Evolutionary conservation across 1,140 invertebrate genomes (phyloP).

Genomic region (Drosophila bocqueti): DNA sequence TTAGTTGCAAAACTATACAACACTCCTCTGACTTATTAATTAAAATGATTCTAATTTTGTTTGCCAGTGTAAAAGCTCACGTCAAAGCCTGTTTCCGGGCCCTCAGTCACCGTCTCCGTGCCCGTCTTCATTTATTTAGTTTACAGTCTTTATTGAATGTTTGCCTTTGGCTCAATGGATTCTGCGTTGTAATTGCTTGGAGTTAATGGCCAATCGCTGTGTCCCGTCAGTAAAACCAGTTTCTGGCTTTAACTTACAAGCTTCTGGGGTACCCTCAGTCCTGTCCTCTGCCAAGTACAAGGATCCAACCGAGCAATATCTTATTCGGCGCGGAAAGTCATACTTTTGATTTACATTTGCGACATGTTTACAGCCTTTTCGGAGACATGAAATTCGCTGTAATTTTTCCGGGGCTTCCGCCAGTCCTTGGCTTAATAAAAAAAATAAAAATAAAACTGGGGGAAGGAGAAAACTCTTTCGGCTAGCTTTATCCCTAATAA

Average conservation of each 20-base stretch:
- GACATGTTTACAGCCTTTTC: conserved; percentile 57
- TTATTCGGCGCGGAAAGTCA: conserved; percentile 6
- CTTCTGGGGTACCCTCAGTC: not conserved
- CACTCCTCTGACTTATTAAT: not conserved
- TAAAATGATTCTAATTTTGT: not conserved
- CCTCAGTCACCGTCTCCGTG: not conserved
- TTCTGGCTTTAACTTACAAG: conserved; percentile 30
- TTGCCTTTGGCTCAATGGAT: conserved; percentile 53
- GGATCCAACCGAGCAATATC: conserved; percentile 13
- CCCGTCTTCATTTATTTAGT: conserved; percentile 54
- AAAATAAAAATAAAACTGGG: not conserved
- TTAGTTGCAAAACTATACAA: not conserved
- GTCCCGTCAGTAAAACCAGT: conserved; percentile 23
- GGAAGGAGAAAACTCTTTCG: not conserved
- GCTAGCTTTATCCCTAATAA: conserved; percentile 2
- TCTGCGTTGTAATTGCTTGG: conserved; percentile 66
- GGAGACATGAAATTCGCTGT: conserved; percentile 28
- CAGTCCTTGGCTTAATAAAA: conserved; percentile 37
- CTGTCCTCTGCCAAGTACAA: not conserved
- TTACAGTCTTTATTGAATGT: conserved; percentile 72
- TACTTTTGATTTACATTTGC: conserved; percentile 44
- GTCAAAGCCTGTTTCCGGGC: conserved; percentile 3
- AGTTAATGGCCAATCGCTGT: conserved; percentile 47
- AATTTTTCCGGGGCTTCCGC: conserved; percentile 17
- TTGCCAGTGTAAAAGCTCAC: conserved; percentile 1